These are phyloP conservation scores for Himalopsyche japonica DNA, from an alignment of 2,888 invertebrate species.

Conservation along the genomic window DNA sequence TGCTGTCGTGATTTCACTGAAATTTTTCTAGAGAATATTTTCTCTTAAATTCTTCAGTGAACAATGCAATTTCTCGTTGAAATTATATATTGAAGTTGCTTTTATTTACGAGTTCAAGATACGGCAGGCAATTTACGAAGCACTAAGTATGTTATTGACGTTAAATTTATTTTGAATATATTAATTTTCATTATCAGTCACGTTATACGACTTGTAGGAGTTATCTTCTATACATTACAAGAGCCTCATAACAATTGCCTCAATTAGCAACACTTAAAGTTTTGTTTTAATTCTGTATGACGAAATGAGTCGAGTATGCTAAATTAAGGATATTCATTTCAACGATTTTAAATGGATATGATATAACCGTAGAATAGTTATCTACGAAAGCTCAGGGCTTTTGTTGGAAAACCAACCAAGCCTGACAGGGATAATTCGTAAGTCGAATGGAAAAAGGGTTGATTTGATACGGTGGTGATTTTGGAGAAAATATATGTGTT, in stretches of 20 bases:
- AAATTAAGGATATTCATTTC: background rate
- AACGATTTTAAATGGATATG: background rate
- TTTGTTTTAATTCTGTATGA: background rate
- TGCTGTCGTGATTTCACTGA: too few species aligned
- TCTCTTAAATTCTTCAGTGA: too few species aligned
- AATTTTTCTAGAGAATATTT: too few species aligned
- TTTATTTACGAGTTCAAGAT: too few species aligned
- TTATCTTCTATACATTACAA: background rate
- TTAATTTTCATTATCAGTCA: too few species aligned
- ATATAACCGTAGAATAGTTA: background rate
- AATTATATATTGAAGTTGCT: too few species aligned
- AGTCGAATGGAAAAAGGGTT: background rate
- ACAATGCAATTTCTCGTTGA: too few species aligned
- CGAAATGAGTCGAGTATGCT: background rate
- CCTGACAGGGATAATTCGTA: background rate
- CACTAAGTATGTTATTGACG: too few species aligned
- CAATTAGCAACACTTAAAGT: background rate
- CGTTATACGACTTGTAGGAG: too few species aligned
- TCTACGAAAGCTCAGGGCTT: background rate
- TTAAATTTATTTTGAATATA: too few species aligned
- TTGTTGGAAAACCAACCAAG: background rate
- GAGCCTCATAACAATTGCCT: background rate
- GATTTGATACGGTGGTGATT: background rate
- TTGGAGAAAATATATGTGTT: background rate
- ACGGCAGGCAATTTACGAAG: too few species aligned